Evolutionary conservation across 2,113 vertebrate species (phyloP).

Genomic region (Passerina amoena): DNA sequence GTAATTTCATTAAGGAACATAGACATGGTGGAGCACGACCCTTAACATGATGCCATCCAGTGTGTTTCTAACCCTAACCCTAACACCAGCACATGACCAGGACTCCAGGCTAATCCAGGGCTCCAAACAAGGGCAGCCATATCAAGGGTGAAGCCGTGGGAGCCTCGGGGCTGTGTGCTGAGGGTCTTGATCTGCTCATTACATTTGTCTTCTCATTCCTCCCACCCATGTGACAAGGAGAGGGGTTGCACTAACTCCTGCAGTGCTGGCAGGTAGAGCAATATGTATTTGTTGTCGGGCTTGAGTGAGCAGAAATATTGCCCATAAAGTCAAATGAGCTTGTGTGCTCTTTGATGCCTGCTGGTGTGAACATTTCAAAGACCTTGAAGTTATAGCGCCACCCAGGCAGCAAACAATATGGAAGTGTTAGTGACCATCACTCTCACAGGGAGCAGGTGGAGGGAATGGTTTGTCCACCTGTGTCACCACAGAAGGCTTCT

Average conservation of each 20-base stretch:
- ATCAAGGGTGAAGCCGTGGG: rapidly evolving
- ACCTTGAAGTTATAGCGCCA: background rate
- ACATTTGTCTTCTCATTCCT: background rate
- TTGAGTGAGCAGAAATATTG: background rate
- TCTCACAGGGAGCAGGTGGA: background rate
- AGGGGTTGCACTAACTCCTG: background rate
- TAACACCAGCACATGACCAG: background rate
- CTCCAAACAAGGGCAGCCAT: background rate
- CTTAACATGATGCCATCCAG: background rate
- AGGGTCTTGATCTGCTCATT: background rate
- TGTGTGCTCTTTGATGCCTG: background rate
- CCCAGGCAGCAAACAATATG: background rate
- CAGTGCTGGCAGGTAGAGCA: background rate
- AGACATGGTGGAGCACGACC: background rate
- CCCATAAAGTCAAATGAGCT: rapidly evolving
- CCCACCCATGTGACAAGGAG: rapidly evolving
- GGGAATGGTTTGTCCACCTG: background rate
- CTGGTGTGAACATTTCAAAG: background rate
- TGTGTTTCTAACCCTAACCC: background rate
- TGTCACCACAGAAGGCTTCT: background rate
- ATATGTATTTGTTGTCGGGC: rapidly evolving
- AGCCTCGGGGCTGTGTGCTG: background rate
- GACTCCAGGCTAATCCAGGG: background rate
- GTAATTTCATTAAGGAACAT: background rate
- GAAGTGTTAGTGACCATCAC: background rate